These are phyloP conservation scores for Eupithecia subfuscata DNA, from an alignment of 2,888 invertebrate genomes.

Conservation along the genomic window DNA sequence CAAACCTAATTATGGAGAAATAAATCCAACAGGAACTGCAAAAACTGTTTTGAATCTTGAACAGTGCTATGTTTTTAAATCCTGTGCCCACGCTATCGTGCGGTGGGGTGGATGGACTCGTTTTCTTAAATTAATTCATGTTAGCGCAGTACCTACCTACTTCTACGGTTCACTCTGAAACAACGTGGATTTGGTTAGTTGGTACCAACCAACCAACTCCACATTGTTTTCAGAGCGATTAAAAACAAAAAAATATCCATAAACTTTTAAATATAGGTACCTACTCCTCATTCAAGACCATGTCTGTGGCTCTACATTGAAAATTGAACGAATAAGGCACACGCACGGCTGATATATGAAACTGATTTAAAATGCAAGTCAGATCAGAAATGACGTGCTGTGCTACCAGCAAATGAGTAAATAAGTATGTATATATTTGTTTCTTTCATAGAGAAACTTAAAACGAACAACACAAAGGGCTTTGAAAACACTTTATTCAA, in stretches of 20 bases:
- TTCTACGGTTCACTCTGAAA: too few relatives aligned
- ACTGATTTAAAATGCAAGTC: slow-evolving; percentile 19
- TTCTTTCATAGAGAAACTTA: slow-evolving; percentile 25
- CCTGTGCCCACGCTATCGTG: too few relatives aligned
- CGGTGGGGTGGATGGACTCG: neutral
- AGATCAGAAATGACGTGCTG: slow-evolving; percentile 10
- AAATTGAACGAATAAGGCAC: neutral
- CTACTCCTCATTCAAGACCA: neutral
- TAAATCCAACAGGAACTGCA: neutral
- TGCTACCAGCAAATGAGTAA: slow-evolving; percentile 2
- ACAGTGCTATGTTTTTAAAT: neutral
- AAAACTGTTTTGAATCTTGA: neutral
- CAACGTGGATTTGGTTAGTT: neutral
- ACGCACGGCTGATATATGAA: slow-evolving; percentile 15
- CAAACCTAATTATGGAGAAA: neutral
- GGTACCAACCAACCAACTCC: neutral
- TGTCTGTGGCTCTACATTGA: neutral
- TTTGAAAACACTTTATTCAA: slow-evolving; percentile 30
- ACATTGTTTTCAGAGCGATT: neutral
- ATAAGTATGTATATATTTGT: slow-evolving; percentile 17
- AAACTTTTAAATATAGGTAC: too few relatives aligned
- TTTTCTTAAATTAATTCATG: too few relatives aligned
- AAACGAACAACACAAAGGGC: slow-evolving; percentile 17
- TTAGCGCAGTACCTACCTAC: too few relatives aligned
- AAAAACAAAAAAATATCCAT: too few relatives aligned